Evolutionary conservation across 2,888 invertebrate genomes (phyloP), one percentile per base, ranked within the genome.

Genomic region (Stenolophus ochropezus): DNA sequence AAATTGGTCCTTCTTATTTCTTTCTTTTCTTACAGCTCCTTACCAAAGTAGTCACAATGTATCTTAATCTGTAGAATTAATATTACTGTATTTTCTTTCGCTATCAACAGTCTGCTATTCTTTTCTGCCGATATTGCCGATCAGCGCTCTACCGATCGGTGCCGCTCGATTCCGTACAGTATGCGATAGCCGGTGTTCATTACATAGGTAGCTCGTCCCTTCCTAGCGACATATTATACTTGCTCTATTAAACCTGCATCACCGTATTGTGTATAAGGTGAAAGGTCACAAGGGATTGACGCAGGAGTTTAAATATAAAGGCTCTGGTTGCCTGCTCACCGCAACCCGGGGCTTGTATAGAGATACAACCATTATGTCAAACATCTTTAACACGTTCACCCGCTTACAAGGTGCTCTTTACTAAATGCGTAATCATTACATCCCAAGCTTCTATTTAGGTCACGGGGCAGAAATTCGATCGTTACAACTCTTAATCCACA

Each of bases 191-290:
- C 16, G 20, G 61, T 61, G 61, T 61, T 61, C 61, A 61, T 61
- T 61, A 61, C 23, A 61, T 61, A 6, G 61, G 11, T 25, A 51
- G 51, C 51, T 23, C 25, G 25, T 1, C n/a, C 61, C 61, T n/a
- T 61, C 11, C 21, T 25, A 61, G 25, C 25, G 61, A 61, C 61
- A 25, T 53, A 53, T 61, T 61, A 61, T 61, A 61, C 25, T 61
- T 61, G 61, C 61, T 61, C 61, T 61, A 61, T 61, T 61, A 61
- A 61, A 61, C 61, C 61, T 61, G 61, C 61, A 61, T 61, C 14
- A 61, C 61, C 8, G 61, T 25, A 25, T 61, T 61, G 61, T 61
- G 61, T 25, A 61, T 14, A 61, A 61, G 61, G 61, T 61, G 61
- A 61, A 61, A 61, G 61, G 61, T 61, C 61, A 25, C 61, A n/a